A percentile compares a stretch with the other conserved stretches of the same genome.
These are phyloP conservation scores for Tetropium fuscum DNA, from an alignment of 2,888 invertebrate genomes.

Conservation along the genomic window DNA sequence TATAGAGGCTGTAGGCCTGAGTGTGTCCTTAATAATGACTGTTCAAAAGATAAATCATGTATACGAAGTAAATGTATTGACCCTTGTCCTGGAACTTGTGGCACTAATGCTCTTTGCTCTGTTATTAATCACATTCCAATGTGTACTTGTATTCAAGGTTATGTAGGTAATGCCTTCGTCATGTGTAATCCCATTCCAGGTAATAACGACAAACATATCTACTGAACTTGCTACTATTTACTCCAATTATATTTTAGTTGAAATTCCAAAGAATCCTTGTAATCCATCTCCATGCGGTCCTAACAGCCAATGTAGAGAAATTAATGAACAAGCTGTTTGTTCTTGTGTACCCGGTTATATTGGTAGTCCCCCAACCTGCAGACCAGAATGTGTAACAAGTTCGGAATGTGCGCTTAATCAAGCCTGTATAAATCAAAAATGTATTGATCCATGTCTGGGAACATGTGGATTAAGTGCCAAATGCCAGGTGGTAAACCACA, in stretches of 20 bases:
- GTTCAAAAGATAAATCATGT: constrained; percentile 76
- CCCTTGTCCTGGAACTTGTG: constrained; percentile 82
- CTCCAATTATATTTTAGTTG: constrained; percentile 4
- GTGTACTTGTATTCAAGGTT: constrained; percentile 79
- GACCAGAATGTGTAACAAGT: constrained; percentile 76
- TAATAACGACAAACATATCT: constrained; percentile 43
- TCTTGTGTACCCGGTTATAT: constrained; percentile 77
- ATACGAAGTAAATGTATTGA: constrained; percentile 76
- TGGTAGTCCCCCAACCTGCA: constrained; percentile 77
- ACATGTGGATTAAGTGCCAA: constrained; percentile 78
- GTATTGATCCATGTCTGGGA: constrained; percentile 78
- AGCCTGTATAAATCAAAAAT: constrained; percentile 78
- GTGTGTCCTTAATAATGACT: constrained; percentile 80
- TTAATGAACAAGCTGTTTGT: constrained; percentile 76
- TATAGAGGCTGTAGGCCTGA: constrained; percentile 78
- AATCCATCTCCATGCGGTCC: constrained; percentile 82
- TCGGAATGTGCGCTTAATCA: constrained; percentile 74
- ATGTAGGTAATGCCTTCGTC: constrained; percentile 79
- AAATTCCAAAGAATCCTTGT: constrained; percentile 66
- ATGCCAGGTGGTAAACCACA: constrained; percentile 79
- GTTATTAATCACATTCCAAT: constrained; percentile 82
- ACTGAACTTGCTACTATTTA: neutral
- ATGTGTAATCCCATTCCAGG: constrained; percentile 73
- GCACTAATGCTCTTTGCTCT: constrained; percentile 77
- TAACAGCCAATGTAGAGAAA: constrained; percentile 81